Evolutionary conservation across 2,888 invertebrate genomes (phyloP), one percentile per base, ranked within the genome.

Genomic region (Barypeithes pellucidus): DNA sequence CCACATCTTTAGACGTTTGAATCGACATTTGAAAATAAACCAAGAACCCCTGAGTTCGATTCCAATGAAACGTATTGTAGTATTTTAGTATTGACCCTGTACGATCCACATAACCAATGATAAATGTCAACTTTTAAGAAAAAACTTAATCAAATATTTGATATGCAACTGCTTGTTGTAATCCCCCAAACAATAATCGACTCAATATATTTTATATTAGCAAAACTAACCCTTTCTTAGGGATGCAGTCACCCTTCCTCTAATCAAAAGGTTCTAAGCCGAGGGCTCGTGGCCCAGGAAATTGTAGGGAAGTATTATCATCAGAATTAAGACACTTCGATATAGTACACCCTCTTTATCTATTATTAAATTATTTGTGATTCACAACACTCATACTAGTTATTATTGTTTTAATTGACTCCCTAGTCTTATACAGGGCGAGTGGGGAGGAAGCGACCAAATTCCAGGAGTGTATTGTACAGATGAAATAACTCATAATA

Each of bases 231-330:
- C 69, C 75, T 73, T 61, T 72, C 43, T 22, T 39, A 39, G 73
- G 67, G 70, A 71, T 66, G 69, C 66, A 74, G 72, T 77, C 78
- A 79, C 79, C 80, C 80, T 78, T 79, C 79, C 76, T 75, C 76
- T 79, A 79, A 79, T 81, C 79, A 79, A 71, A 75, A 78, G 76
- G 77, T 75, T 78, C 77, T 71, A 76, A 74, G 76, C 68, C 66
- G 67, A 73, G 75, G 80, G 79, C 79, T 79, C 73, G 77, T 76
- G 78, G 76, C 39, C 52, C 69, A 81, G 85, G 85, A 85, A 85
- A 85, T 85, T 85, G 85, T 83, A 82, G 84, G 84, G 83, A 83
- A 82, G 83, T 83, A 84, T 84, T 85, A 84, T 82, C 80, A 83
- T 84, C 81, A 83, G 82, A 83, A 84, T 84, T 84, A 84, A 85